Evolutionary conservation across 2,797 vertebrate species (phyloP), one percentile per base, ranked within the genome.

Genomic region (Parauchenoglanis ngamensis): DNA sequence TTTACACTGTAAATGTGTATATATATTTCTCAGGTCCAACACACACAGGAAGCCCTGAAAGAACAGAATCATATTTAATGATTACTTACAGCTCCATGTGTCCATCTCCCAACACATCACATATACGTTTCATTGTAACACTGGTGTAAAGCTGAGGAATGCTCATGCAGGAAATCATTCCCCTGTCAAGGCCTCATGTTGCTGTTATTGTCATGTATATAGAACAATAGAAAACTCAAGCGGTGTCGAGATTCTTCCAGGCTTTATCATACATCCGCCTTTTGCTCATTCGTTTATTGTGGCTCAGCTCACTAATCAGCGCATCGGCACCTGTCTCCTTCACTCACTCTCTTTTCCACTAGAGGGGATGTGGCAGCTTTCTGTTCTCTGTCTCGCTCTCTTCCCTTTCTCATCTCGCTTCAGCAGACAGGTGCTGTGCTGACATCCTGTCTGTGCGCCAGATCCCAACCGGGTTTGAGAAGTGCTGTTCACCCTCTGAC

Each of bases 281-380:
- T 84, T 72, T 15, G 67, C 82, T 44, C 2, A 6, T 35, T 68
- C 5, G 0, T 68, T 83, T 68, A 31, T 40, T 57, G 67, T 72
- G 67, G 52, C 52, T 84, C 21, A 57, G 12, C 11, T 57, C 82
- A 72, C 67, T 84, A 84, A 84, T 84, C 82, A 84, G 65, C 7
- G 28, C 31, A 84, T 72, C 82, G 1, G 52, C 52, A 72, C 77
- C 89, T 83, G 91, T 92, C 91, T 91, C 89, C 89, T 87, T 84
- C 88, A 87, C 67, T 49, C 28, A n/a, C 63, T 70, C n/a, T 70
- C 76, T 46, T 56, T 72, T 72, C 46, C 52, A 57, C 23, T 11
- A 23, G 28, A 84, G 49, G 7, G 28, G 65, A 84, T 72, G 13
- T 72, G 52, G 67, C 67, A 84, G 49, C 84, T 78, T 57, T 85